Evolutionary conservation across 2,797 vertebrate genomes (phyloP), one percentile per base, ranked within the genome.

Genomic region (Lepilemur septentrionalis): DNA sequence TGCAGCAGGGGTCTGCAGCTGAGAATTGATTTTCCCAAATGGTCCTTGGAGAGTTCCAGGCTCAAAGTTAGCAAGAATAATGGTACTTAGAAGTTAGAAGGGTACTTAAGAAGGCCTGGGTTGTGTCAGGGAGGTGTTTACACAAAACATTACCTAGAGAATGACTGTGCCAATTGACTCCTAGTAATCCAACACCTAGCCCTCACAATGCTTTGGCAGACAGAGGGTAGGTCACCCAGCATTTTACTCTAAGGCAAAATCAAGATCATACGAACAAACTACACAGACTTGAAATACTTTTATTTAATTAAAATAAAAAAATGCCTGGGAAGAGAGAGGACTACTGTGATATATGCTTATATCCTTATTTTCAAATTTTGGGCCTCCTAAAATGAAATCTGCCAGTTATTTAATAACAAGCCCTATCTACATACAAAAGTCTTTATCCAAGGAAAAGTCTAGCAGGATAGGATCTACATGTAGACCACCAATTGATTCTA

Each of bases 241-340:
- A 89, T 89, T 95, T 95, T 50, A 75, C 12, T 61, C 13, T 85
- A 28, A 50, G 20, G 38, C 38, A 92, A 69, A 84, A 78, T 80
- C 57, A 65, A 94, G 84, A 72, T 52, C 32, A 13, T 80, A 41
- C 4, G 11, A 82, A 76, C 25, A 75, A 93, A 72, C 18, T 65
- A 72, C n/a, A 65, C 61, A 61, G 11, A 87, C 32, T 65, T 78
- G 32, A 92, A 96, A 75, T 41, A 50, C 32, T 75, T 94, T 65
- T 70, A 67, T 78, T 90, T 70, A 72, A 52, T 41, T 80, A 48
- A 93, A 91, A 91, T 72, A 89, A 14, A 86, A 61, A 75, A 78
- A 80, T 65, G 7, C 57, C 48, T 65, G 28, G 43, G 72, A 86
- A 63, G 76, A 81, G 90, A 67, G 46, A 48, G 50, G 50, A 75